Evolutionary conservation across 1,140 invertebrate genomes (phyloP).

Genomic region (Drosophila chauvacae): DNA sequence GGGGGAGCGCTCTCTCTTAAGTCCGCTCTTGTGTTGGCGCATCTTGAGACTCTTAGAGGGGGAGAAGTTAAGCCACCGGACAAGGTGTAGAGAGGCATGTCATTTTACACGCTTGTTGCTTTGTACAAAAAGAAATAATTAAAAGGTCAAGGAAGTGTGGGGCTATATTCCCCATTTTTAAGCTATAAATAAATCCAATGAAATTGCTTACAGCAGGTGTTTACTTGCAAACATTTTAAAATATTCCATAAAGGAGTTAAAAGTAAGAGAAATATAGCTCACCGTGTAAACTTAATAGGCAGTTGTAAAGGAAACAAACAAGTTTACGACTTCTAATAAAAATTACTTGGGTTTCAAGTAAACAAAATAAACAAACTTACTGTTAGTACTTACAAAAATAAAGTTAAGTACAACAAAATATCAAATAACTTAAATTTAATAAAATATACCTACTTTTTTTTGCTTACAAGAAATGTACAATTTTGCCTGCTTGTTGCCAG

Average conservation of each 20-base stretch:
- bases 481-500: conserved; percentile 1
- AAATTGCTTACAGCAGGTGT: conserved; percentile 4
- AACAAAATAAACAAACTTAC: not conserved
- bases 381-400: not conserved
- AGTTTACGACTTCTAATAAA: conserved; percentile 7
- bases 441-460: not conserved
- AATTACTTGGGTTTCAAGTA: not conserved
- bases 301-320: not conserved
- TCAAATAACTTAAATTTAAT: not conserved
- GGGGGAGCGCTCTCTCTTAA: conserved; percentile 32
- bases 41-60: conserved; percentile 34
- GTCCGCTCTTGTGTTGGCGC: conserved; percentile 1
- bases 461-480: too few species aligned
- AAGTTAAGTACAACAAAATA: not conserved
- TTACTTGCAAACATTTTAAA: not conserved
- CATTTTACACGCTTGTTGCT: conserved; percentile 26
- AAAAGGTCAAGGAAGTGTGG: conserved; percentile 18
- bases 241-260: not conserved
- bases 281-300: not conserved
- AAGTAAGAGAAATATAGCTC: not conserved
- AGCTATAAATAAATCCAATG: conserved; percentile 13
- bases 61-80: conserved; percentile 5
- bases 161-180: not conserved
- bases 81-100: conserved; percentile 30
- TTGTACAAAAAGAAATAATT: conserved; percentile 9